Evolutionary conservation across 64 coral and sea anemone species (phyloP), one percentile per base, ranked within the genome.

Genomic region (Acropora tenuis): DNA sequence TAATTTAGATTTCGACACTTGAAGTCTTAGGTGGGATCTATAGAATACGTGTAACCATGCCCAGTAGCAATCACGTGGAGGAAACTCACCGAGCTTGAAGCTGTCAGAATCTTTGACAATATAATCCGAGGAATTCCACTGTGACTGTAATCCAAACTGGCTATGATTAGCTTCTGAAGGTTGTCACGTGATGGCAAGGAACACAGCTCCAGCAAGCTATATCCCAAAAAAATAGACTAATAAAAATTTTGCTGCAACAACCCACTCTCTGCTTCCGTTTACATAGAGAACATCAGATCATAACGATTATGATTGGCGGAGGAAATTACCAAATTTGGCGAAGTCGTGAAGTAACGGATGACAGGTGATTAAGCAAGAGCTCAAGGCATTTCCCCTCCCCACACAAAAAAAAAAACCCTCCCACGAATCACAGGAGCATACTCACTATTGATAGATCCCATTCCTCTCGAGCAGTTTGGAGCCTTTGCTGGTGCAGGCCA

Each of bases 381-480:
- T 30, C 30, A 30, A 30, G 30, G 5, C 52, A 55, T 7, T 7
- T 55, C 52, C 5, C 52, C 52, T 55, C 5, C 10, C 3, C 5
- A 7, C 6, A 55, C 5, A 1, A 1, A 10, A 2, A 55, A 55
- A 55, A 55, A 55, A 7, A 6, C 52, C 10, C 52, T 30, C 30
- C 30, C 30, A 30, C 30, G 30, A 55, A 55, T 55, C 5, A 7
- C 52, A 55, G 10, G 10, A 55, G 0, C 4, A 7, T 55, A 88
- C 94, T 99, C 91, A 99, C 97, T 99, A 95, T 63, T 99, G 97
- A 40, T 93, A 99, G 59, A 99, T 90, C 68, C 94, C 97, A 57
- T 89, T 91, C 19, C 80, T 93, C 72, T 93, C 97, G 7, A 99
- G 80, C 47, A 99, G 75, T 75, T 95, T 95, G 12, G 91, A 88